Evolutionary conservation across 2,113 vertebrate genomes (phyloP).

Genomic region (Brachyhypopomus gauderio): DNA sequence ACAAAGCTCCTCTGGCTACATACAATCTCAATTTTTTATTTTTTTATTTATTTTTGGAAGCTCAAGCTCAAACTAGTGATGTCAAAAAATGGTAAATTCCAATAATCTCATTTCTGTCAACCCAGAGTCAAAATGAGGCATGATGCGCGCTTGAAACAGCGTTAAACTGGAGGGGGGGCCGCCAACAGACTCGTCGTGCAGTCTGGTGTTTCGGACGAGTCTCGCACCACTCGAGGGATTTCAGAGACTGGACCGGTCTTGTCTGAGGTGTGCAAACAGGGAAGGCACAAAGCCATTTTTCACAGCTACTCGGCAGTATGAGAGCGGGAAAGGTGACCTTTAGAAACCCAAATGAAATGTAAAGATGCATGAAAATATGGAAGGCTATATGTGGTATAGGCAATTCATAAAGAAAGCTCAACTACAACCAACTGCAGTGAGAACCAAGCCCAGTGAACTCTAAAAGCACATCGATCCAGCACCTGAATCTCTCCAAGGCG

Average conservation of each 20-base stretch:
- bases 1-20: slow-evolving; percentile 30
- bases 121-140: slow-evolving; percentile 26
- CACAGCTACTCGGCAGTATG: slow-evolving; percentile 3
- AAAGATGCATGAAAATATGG: slow-evolving; percentile 5
- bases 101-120: slow-evolving; percentile 32
- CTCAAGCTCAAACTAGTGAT: background rate
- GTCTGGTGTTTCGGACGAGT: background rate
- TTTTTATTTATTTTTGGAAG: slow-evolving; percentile 24
- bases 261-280: slow-evolving; percentile 13
- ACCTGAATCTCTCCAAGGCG: too few relatives aligned
- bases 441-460: background rate
- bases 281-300: slow-evolving; percentile 2
- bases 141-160: background rate
- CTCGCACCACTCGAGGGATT: background rate
- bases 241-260: slow-evolving; percentile 13
- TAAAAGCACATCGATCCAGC: background rate
- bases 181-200: background rate
- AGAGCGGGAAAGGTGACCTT: slow-evolving; percentile 44
- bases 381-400: background rate
- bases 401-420: background rate
- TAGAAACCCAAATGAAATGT: background rate
- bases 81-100: background rate
- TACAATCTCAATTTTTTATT: slow-evolving; percentile 16
- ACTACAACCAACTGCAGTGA: background rate
- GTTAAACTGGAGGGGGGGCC: background rate